phyloP scores from a whole-genome alignment of 2,113 vertebrate genomes.

The Corydoras sp. region DNA sequence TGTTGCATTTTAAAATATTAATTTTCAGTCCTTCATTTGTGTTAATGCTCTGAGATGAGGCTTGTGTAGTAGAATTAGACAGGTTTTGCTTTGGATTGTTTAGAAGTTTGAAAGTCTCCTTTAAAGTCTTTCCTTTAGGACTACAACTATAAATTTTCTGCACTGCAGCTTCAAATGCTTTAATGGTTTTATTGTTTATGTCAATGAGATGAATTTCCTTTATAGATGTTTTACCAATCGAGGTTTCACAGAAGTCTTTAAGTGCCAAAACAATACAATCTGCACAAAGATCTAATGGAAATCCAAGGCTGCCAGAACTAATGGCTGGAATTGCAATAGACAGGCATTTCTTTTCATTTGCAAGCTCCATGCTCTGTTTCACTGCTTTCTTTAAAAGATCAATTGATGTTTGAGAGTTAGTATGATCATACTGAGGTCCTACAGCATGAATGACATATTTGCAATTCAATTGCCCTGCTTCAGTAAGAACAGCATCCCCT shows the following conservation, averaged over 20 bases:
- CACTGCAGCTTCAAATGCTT: conserved; percentile 56
- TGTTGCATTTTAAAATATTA: background rate
- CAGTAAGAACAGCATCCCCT: conserved; percentile 53
- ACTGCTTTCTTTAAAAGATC: conserved; percentile 57
- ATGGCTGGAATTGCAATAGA: conserved; percentile 81
- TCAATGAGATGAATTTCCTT: conserved; percentile 73
- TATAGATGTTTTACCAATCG: conserved; percentile 44
- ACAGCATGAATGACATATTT: conserved; percentile 72
- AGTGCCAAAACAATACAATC: conserved; percentile 63
- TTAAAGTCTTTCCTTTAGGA: background rate
- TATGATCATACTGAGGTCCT: conserved; percentile 58
- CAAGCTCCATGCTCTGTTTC: conserved; percentile 58
- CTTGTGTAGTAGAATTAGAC: conserved; percentile 18
- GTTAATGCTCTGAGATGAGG: background rate
- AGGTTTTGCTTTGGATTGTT: conserved; percentile 12
- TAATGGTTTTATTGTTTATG: conserved; percentile 41
- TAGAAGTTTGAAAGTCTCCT: background rate
- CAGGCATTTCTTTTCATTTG: conserved; percentile 42
- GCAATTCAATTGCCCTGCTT: conserved; percentile 65
- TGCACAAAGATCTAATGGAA: conserved; percentile 62
- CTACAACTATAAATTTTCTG: conserved; percentile 23
- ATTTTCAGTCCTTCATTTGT: conserved; percentile 22
- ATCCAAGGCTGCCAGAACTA: conserved; percentile 62
- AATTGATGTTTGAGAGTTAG: background rate
- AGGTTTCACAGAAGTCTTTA: conserved; percentile 60